Percentiles rank a stretch among this genome's conserved stretches.
phyloP scores from a whole-genome alignment of 1,140 invertebrate genomes.

The Drosophila leontia region DNA sequence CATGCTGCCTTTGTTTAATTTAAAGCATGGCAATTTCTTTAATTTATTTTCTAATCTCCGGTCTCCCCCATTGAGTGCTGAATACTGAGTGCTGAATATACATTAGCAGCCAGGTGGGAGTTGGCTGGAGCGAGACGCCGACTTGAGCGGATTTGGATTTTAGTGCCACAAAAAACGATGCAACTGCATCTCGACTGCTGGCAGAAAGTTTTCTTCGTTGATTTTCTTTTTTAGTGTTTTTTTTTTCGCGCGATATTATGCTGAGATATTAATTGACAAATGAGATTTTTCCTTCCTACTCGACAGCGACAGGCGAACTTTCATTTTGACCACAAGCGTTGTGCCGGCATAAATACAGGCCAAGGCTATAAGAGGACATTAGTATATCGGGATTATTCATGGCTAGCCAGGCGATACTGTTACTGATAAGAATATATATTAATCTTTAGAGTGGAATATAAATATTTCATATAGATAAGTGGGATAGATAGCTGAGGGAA shows the following conservation, averaged over 20 bases:
- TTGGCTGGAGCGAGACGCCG: constrained; percentile 23
- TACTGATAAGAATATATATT: constrained; percentile 28
- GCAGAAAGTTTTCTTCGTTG: constrained; percentile 74
- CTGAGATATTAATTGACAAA: constrained; percentile 85
- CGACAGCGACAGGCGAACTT: constrained; percentile 80
- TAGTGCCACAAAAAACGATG: constrained; percentile 57
- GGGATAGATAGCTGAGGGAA: neutral
- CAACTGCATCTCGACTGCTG: constrained; percentile 19
- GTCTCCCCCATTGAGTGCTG: constrained; percentile 17
- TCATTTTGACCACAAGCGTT: constrained; percentile 82
- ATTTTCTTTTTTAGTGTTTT: constrained; percentile 65
- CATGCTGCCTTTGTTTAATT: constrained; percentile 9
- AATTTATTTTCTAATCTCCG: constrained; percentile 21
- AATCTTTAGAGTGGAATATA: constrained; percentile 9
- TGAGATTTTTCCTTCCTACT: constrained; percentile 85
- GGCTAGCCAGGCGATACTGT: constrained; percentile 14
- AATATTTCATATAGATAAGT: constrained; percentile 4
- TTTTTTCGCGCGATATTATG: constrained; percentile 75
- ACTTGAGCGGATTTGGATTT: constrained; percentile 67
- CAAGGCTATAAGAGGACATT: constrained; percentile 63
- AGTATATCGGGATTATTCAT: constrained; percentile 51
- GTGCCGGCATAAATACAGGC: constrained; percentile 70
- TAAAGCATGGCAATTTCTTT: constrained; percentile 9
- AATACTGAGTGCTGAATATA: constrained; percentile 32
- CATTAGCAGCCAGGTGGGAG: constrained; percentile 53